phyloP scores from a whole-genome alignment of 2,113 vertebrate genomes.

The Ptyas mucosa region DNA sequence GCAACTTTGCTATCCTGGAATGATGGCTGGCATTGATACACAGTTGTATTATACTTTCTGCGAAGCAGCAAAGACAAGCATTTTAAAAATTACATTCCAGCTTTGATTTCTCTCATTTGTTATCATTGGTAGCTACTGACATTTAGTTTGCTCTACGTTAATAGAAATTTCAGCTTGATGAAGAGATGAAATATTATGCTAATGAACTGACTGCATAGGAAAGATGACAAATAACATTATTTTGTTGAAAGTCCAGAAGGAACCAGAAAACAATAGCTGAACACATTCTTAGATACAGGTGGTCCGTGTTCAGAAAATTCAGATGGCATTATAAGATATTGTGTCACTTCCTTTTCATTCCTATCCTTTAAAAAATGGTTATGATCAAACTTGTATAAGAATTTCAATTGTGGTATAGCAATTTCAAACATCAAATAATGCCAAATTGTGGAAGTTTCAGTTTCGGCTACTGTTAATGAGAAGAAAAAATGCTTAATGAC shows the following conservation, averaged over 20 bases:
- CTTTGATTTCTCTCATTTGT: conserved; percentile 12
- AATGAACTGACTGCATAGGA: neutral
- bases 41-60: neutral
- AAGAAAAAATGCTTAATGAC: neutral
- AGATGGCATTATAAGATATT: neutral
- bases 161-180: neutral
- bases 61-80: neutral
- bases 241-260: neutral
- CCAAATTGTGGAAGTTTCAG: neutral
- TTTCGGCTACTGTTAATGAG: neutral
- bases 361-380: neutral
- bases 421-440: neutral
- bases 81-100: neutral
- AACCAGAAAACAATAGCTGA: neutral
- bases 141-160: conserved; percentile 6
- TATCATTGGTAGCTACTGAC: neutral
- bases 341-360: neutral
- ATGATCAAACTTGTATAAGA: neutral
- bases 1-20: neutral
- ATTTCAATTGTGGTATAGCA: neutral
- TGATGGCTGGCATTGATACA: neutral
- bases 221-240: neutral
- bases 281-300: neutral
- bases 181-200: neutral
- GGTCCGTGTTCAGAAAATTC: neutral